phyloP scores from a whole-genome alignment of 2,888 invertebrate genomes.

The Eubasilissa splendida region DNA sequence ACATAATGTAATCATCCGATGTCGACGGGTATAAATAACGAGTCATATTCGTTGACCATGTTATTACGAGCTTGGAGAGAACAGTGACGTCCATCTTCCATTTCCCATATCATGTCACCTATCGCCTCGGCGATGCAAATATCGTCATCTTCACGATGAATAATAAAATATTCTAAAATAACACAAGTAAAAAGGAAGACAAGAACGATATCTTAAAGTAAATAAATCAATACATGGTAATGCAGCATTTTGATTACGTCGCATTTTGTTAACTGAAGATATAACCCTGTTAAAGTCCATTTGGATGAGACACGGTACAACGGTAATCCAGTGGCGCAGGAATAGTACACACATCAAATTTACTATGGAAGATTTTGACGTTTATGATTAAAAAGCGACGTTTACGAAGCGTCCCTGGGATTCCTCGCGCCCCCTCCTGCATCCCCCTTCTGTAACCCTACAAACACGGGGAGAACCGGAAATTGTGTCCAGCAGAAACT shows the following conservation, averaged over 20 bases:
- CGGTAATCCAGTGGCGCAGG: neutral
- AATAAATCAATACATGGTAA: too few relatives aligned
- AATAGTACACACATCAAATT: neutral
- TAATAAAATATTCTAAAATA: neutral
- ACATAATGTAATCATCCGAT: too few relatives aligned
- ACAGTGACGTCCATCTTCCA: constrained; percentile 67
- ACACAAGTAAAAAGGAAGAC: neutral
- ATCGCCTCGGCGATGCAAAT: constrained; percentile 17
- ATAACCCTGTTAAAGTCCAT: too few relatives aligned
- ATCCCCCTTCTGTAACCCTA: neutral
- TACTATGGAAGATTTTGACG: neutral
- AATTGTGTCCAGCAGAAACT: constrained; percentile 56
- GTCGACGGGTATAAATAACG: neutral
- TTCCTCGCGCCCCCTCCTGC: constrained; percentile 26
- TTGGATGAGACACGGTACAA: neutral
- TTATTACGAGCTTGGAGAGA: constrained; percentile 55
- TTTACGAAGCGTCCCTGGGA: constrained; percentile 18
- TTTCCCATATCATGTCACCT: constrained; percentile 63
- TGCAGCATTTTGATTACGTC: too few relatives aligned
- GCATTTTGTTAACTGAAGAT: too few relatives aligned
- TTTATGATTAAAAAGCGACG: neutral
- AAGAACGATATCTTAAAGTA: neutral
- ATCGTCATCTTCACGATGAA: neutral
- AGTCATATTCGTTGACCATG: constrained; percentile 41
- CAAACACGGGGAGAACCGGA: constrained; percentile 49